Evolutionary conservation across 2,888 invertebrate genomes (phyloP).

Genomic region (Nymphalis c-album): DNA sequence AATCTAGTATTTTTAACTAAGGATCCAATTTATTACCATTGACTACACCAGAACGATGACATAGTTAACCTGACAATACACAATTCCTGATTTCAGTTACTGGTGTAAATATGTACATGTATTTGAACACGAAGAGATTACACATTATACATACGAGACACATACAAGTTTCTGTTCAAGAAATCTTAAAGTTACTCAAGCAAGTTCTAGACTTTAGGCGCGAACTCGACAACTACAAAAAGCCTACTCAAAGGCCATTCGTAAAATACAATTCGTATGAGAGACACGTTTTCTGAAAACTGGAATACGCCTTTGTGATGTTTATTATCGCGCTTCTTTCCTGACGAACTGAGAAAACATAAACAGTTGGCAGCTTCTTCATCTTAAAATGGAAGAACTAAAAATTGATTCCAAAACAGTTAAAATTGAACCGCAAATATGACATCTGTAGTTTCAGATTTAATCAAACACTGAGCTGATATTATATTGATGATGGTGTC

Average conservation of each 20-base stretch:
- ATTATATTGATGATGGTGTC: no score
- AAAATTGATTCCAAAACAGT: neutral
- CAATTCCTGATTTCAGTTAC: no score
- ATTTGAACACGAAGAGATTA: neutral
- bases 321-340: slow-evolving; percentile 30
- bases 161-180: neutral
- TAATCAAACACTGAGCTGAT: no score
- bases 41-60: no score
- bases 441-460: neutral
- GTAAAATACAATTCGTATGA: slow-evolving; percentile 25
- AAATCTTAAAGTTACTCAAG: slow-evolving; percentile 6
- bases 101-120: no score
- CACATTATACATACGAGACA: neutral
- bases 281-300: slow-evolving; percentile 21
- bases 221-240: slow-evolving; percentile 12
- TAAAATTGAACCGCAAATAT: neutral
- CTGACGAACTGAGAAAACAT: slow-evolving; percentile 15
- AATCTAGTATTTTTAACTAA: no score
- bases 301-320: slow-evolving; percentile 30
- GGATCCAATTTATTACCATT: no score
- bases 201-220: slow-evolving; percentile 18
- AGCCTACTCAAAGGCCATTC: slow-evolving; percentile 10
- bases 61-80: no score
- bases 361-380: neutral
- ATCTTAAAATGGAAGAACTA: neutral